phyloP scores from a whole-genome alignment of 2,113 vertebrate species.

The Rhabdornis inornatus region DNA sequence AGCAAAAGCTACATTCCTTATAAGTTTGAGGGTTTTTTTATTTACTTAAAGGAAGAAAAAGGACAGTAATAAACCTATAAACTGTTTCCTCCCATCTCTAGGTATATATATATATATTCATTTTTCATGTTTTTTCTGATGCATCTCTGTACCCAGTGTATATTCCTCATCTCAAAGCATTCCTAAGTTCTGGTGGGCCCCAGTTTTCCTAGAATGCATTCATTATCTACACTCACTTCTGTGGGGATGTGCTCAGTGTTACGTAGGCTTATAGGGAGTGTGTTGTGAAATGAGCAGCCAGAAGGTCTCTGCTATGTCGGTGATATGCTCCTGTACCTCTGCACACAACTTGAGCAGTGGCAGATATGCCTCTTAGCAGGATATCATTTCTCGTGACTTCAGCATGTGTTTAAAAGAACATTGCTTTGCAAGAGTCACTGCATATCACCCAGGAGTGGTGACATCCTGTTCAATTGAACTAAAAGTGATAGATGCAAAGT shows the following conservation, averaged over 20 bases:
- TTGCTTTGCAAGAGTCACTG: background rate
- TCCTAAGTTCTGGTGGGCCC: background rate
- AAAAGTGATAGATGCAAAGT: background rate
- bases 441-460: accelerated
- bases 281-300: background rate
- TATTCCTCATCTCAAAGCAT: background rate
- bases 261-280: accelerated
- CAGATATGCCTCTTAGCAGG: background rate
- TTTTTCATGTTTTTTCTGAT: background rate
- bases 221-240: background rate
- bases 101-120: accelerated
- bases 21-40: background rate
- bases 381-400: background rate
- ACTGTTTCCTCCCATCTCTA: background rate
- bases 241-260: background rate
- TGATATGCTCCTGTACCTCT: background rate
- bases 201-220: background rate
- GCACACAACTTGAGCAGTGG: background rate
- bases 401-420: background rate
- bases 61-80: background rate
- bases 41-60: background rate
- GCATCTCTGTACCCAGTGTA: background rate
- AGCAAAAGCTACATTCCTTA: background rate
- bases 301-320: background rate
- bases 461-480: background rate